These are phyloP conservation scores for Popillia japonica DNA, from an alignment of 1,140 invertebrate genomes.

Conservation along the genomic window DNA sequence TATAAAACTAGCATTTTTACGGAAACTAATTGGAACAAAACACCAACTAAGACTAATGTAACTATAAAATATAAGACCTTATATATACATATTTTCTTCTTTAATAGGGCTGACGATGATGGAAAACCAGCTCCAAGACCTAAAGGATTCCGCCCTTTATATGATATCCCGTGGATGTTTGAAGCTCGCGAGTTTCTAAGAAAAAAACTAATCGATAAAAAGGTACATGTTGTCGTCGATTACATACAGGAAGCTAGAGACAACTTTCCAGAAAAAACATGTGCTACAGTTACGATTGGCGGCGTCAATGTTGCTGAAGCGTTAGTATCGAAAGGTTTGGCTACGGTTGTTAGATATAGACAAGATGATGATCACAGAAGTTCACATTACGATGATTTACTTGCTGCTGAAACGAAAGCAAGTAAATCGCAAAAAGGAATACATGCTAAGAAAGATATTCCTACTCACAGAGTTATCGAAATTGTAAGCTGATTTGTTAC, in stretches of 20 bases:
- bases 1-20: too few species aligned
- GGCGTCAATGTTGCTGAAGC: slow-evolving; percentile 94
- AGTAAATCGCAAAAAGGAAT: slow-evolving; percentile 85
- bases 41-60: too few species aligned
- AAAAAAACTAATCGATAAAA: slow-evolving; percentile 96
- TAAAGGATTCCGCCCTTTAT: slow-evolving; percentile 84
- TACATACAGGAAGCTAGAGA: slow-evolving; percentile 95
- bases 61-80: too few species aligned
- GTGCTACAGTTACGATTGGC: slow-evolving; percentile 88
- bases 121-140: slow-evolving; percentile 69
- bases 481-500: slow-evolving; percentile 66
- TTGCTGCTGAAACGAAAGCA: slow-evolving; percentile 93
- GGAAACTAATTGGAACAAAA: too few species aligned
- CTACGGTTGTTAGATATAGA: slow-evolving; percentile 90
- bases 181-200: slow-evolving; percentile 97
- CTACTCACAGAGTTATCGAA: slow-evolving; percentile 86
- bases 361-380: slow-evolving; percentile 97
- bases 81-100: background rate
- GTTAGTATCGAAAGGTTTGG: slow-evolving; percentile 90
- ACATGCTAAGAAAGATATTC: slow-evolving; percentile 86
- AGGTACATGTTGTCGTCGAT: slow-evolving; percentile 91
- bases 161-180: slow-evolving; percentile 98
- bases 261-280: slow-evolving; percentile 93
- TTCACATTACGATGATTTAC: slow-evolving; percentile 90
- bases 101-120: slow-evolving; percentile 66